These are phyloP conservation scores for Rotaria sp. DNA, from an alignment of 2,888 invertebrate genomes.

Conservation along the genomic window DNA sequence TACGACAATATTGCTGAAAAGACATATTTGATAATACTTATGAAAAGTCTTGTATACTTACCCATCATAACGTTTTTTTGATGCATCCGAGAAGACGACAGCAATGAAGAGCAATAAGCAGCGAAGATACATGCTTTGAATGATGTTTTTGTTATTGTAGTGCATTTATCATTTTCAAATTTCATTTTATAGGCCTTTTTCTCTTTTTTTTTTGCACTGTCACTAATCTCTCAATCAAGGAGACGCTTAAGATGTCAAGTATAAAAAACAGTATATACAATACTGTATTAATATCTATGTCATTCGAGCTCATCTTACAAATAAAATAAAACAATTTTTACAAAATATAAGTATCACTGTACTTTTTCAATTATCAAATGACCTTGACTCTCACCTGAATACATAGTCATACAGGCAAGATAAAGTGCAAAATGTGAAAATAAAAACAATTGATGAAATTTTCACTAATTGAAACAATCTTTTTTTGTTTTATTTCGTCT, in stretches of 20 bases:
- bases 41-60: background rate
- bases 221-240: constrained; percentile 1
- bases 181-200: background rate
- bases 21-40: background rate
- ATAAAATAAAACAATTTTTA: background rate
- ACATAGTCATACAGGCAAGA: background rate
- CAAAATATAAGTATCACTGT: background rate
- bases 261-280: background rate
- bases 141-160: background rate
- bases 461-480: background rate
- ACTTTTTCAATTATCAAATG: background rate
- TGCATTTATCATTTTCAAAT: background rate
- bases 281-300: background rate
- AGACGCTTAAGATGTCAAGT: background rate
- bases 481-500: background rate
- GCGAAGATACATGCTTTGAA: background rate
- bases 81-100: background rate
- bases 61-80: background rate
- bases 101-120: background rate
- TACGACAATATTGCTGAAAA: background rate
- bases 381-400: background rate
- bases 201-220: background rate
- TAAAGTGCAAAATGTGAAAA: background rate
- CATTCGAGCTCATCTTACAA: background rate
- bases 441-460: background rate